phyloP scores from a whole-genome alignment of 2,888 invertebrate genomes.

The Cabera pusaria region DNA sequence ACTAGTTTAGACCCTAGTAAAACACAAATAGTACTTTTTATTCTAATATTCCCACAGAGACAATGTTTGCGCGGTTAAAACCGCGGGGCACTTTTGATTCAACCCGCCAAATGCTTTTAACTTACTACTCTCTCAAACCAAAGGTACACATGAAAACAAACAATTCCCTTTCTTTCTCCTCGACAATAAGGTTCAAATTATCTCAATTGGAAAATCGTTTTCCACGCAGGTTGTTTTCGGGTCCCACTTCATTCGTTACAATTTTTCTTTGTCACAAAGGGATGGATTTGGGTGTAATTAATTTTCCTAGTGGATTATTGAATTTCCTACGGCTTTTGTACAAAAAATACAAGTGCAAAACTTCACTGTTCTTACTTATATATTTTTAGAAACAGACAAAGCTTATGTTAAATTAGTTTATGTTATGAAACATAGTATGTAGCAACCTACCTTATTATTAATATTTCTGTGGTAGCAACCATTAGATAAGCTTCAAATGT shows the following conservation, averaged over 20 bases:
- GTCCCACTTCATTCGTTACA: slow-evolving; percentile 72
- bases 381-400: no score
- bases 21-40: not conserved
- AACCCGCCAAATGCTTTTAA: slow-evolving; percentile 27
- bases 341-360: slow-evolving; percentile 11
- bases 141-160: slow-evolving; percentile 25
- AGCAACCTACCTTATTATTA: no score
- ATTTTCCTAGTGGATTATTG: slow-evolving; percentile 69
- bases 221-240: slow-evolving; percentile 59
- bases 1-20: no score
- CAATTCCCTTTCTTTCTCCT: slow-evolving; percentile 34
- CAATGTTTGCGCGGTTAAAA: no score
- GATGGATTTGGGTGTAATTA: slow-evolving; percentile 73
- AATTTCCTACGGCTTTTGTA: slow-evolving; percentile 37
- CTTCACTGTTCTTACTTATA: no score
- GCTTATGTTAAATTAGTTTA: no score
- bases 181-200: slow-evolving; percentile 27
- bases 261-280: slow-evolving; percentile 79
- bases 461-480: no score
- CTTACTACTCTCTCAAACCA: slow-evolving; percentile 29
- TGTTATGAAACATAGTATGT: no score
- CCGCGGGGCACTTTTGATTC: no score
- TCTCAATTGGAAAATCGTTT: slow-evolving; percentile 39
- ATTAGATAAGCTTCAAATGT: no score
- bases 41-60: no score